A percentile compares a stretch with the other conserved stretches of the same genome.
Evolutionary conservation across 2,113 vertebrate genomes (phyloP).

Genomic region (Platichthys flesus): DNA sequence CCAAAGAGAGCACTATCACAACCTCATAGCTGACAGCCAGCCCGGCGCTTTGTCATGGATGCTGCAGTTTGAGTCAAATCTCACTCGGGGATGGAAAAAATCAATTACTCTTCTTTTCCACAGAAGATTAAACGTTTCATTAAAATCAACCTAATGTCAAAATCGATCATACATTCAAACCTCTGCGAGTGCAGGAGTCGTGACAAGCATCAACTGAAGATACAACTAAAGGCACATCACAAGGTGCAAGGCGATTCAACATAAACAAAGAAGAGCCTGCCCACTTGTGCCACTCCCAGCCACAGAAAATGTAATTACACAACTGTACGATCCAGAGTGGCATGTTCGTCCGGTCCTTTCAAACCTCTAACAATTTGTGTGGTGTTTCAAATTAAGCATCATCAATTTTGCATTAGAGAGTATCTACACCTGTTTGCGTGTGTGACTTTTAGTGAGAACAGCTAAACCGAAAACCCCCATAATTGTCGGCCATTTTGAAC

Average conservation of each 20-base stretch:
- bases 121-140: neutral
- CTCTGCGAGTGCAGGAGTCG: too few species aligned
- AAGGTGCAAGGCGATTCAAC: too few species aligned
- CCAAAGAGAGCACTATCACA: slow-evolving; percentile 8
- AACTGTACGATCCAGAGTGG: too few species aligned
- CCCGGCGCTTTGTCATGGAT: slow-evolving; percentile 6
- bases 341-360: too few species aligned
- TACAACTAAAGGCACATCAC: too few species aligned
- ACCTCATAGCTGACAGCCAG: slow-evolving; percentile 12
- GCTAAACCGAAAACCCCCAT: neutral
- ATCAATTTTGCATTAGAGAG: neutral
- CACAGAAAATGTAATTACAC: too few species aligned
- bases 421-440: neutral
- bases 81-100: slow-evolving; percentile 13
- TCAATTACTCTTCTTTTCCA: neutral
- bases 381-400: neutral
- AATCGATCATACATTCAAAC: neutral
- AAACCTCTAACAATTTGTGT: too few species aligned
- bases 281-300: neutral
- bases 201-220: too few species aligned
- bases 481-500: too few species aligned
- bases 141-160: neutral
- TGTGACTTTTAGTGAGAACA: neutral
- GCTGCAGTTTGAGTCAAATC: neutral
- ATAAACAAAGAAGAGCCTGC: neutral